These are phyloP conservation scores for Psittacula cyanocephala DNA, from an alignment of 2,113 vertebrate species.

Conservation along the genomic window DNA sequence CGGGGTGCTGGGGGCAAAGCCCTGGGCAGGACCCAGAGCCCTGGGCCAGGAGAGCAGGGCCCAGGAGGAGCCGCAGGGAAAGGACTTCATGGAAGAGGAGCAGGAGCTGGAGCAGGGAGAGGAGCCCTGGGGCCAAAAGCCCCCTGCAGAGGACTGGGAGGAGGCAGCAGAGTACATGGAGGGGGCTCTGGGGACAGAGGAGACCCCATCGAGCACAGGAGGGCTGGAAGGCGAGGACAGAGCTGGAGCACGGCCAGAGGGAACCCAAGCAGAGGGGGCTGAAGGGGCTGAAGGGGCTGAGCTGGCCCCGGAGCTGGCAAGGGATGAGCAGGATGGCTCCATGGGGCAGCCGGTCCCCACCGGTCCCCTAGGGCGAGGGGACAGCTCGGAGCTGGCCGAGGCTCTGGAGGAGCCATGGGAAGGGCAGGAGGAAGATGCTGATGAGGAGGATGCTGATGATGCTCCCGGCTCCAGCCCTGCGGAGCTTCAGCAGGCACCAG, in stretches of 20 bases:
- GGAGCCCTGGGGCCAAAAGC: not conserved
- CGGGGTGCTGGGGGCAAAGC: not conserved
- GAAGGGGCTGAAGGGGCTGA: not conserved
- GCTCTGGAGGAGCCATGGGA: not conserved
- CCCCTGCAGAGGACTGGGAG: not conserved
- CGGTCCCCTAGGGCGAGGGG: rapidly evolving
- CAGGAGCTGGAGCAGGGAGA: not conserved
- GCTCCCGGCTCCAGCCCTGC: rapidly evolving
- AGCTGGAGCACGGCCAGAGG: not conserved
- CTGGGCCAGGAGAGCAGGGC: not conserved
- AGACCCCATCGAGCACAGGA: rapidly evolving
- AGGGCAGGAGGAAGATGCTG: not conserved
- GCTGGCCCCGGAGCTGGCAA: rapidly evolving
- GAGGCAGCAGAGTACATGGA: not conserved
- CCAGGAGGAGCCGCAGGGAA: not conserved
- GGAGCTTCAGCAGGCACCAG: rapidly evolving
- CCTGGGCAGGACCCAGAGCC: not conserved
- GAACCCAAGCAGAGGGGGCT: not conserved
- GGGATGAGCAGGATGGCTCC: not conserved
- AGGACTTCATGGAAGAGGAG: rapidly evolving
- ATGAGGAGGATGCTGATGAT: rapidly evolving
- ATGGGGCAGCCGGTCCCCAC: rapidly evolving
- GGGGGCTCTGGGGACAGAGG: not conserved
- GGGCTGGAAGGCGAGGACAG: not conserved
- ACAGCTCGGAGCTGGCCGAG: rapidly evolving